Evolutionary conservation across 2,888 invertebrate species (phyloP), one percentile per base, ranked within the genome.

Genomic region (Drosophila conformis): DNA sequence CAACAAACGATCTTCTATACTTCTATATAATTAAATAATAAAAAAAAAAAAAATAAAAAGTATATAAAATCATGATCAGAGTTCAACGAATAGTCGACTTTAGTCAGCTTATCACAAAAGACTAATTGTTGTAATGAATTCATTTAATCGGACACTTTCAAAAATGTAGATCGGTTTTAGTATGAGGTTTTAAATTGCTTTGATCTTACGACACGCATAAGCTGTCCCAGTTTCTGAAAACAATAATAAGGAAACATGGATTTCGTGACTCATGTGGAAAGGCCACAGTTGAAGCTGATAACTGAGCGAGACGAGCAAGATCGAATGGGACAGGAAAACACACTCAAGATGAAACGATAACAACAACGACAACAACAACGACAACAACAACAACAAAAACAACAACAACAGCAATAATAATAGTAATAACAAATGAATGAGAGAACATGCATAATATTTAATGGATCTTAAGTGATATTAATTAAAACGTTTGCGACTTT

Each of bases 401-500:
- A 53, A 49, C 46, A 60, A 61, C 52, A 73, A 59, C 15, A 66
- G 21, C 10, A 40, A 40, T 27, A 60, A 46, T 63, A 62, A 64
- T 0, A 40, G n/a, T 4, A 40, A 73, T 13, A 69, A 46, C 64
- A 63, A 69, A 75, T 57, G 53, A 67, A 73, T 69, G 73, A 69
- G 72, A 73, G 27, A 73, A 68, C 65, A 80, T 77, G 69, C 69
- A 77, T 77, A 80, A 64, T 74, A 75, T 40, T 87, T 80, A 87
- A 85, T 85, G 78, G 66, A 80, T 48, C 74, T 86, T 69, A 90
- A 87, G 87, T 90, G 86, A 79, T 79, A 81, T 86, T 71, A 87
- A 87, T 87, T 87, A 87, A 90, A 86, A 90, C 72, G 89, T 73
- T 74, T 59, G 54, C 70, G 85, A 66, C 65, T 73, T 81, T 89